Evolutionary conservation across 2,888 invertebrate genomes (phyloP), one percentile per base, ranked within the genome.

Genomic region (Melanophora roralis): DNA sequence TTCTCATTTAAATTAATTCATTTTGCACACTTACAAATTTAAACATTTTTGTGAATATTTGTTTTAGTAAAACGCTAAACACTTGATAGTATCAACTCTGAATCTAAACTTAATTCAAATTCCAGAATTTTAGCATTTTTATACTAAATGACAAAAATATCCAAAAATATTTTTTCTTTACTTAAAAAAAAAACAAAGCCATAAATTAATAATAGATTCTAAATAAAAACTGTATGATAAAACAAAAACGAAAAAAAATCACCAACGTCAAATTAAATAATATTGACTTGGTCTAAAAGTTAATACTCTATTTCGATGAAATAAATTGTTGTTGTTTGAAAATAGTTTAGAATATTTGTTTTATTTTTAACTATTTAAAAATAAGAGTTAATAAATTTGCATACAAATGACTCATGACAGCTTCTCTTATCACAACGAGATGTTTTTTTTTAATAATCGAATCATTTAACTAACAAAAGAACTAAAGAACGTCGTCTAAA

Each of bases 71-170:
- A 40, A n/a, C 40, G 40, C 59, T 82, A 84, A 67, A 69, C 82
- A 82, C 84, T 71, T 69, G 8, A 81, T 67, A 62, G 62, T 62
- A 36, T 82, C 81, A 84, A 82, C 78, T 78, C 72, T 36, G 71
- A 76, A 65, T 72, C 43, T 67, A 82, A 71, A 84, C 83, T 84
- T 82, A 81, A 71, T 68, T 59, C 60, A 78, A 78, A 32, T 57
- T 62, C 81, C 69, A 64, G 67, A 64, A 81, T 55, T 72, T 40
- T 68, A 77, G 71, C 82, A 84, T 85, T 88, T 88, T 88, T 88
- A 87, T 85, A 84, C 83, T 68, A 74, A 81, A 81, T 76, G 49
- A 59, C 68, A 55, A 72, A 67, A 67, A 59, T 45, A 14, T 11
- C n/a, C 8, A 38, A 60, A 60, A 27, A 38, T 32, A 19, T 9